Evolutionary conservation across 2,797 vertebrate species (phyloP).

Genomic region (Chaenodraco wilsoni): DNA sequence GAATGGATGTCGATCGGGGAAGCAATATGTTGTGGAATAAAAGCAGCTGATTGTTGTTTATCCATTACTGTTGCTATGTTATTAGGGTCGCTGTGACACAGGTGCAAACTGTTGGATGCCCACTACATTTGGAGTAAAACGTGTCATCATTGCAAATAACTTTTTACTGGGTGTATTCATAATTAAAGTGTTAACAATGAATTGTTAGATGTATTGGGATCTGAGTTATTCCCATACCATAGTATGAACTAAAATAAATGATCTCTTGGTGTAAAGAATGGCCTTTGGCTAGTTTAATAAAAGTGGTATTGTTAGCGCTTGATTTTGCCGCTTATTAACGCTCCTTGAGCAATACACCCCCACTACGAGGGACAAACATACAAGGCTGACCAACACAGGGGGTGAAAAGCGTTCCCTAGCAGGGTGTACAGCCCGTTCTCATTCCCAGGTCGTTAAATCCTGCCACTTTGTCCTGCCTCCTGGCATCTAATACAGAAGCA

Average conservation of each 20-base stretch:
- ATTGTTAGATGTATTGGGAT: not conserved
- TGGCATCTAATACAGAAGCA: too few relatives aligned
- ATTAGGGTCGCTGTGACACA: slow-evolving; percentile 46
- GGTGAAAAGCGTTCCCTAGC: slow-evolving; percentile 18
- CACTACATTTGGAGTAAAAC: slow-evolving; percentile 26
- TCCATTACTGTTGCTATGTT: slow-evolving; percentile 47
- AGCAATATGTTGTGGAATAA: slow-evolving; percentile 75
- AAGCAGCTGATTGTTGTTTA: slow-evolving; percentile 72
- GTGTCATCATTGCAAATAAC: slow-evolving; percentile 6
- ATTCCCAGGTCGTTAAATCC: too few relatives aligned
- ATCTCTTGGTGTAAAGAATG: slow-evolving; percentile 8
- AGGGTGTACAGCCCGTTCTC: not conserved
- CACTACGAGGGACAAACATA: slow-evolving; percentile 3
- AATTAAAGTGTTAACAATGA: slow-evolving; percentile 19
- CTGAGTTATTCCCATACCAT: not conserved
- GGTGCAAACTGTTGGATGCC: slow-evolving; percentile 32
- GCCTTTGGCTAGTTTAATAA: not conserved
- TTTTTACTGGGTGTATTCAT: not conserved
- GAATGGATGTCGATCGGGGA: slow-evolving; percentile 62
- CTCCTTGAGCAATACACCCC: slow-evolving; percentile 8
- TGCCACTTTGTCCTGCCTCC: too few relatives aligned
- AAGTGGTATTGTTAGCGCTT: slow-evolving; percentile 14
- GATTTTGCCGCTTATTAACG: slow-evolving; percentile 20
- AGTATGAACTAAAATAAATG: slow-evolving; percentile 6
- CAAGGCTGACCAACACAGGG: slow-evolving; percentile 29